phyloP scores from a whole-genome alignment of 2,888 invertebrate genomes.

The Bedellia somnulentella region DNA sequence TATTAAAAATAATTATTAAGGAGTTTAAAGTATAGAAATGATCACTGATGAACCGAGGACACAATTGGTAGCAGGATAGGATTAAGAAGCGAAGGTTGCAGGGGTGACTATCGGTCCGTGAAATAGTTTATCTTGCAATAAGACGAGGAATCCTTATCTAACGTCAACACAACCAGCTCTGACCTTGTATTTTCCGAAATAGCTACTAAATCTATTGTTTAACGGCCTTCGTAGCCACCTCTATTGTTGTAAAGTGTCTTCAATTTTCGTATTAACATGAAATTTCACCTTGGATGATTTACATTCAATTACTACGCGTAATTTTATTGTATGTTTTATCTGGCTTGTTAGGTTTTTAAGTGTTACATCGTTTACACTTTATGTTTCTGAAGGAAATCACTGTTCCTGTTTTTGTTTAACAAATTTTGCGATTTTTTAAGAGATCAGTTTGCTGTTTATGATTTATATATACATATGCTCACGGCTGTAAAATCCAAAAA shows the following conservation, averaged over 20 bases:
- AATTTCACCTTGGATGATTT: slow-evolving; percentile 44
- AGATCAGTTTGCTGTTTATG: too few relatives aligned
- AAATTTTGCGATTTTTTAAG: too few relatives aligned
- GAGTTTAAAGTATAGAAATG: too few relatives aligned
- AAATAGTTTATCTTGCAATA: slow-evolving; percentile 33
- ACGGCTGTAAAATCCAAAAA: too few relatives aligned
- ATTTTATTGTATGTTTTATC: slow-evolving; percentile 12
- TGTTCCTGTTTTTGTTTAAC: too few relatives aligned
- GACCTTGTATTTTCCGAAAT: slow-evolving; percentile 54
- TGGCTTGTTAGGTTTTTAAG: too few relatives aligned
- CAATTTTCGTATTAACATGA: slow-evolving; percentile 36
- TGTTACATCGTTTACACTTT: not conserved
- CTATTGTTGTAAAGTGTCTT: slow-evolving; percentile 29
- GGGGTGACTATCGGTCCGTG: slow-evolving; percentile 26
- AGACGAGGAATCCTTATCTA: slow-evolving; percentile 38
- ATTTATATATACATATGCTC: too few relatives aligned
- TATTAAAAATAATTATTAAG: too few relatives aligned
- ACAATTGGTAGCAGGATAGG: too few relatives aligned
- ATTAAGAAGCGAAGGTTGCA: too few relatives aligned
- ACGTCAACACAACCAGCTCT: slow-evolving; percentile 24
- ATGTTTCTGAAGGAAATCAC: too few relatives aligned
- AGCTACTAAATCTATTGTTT: slow-evolving; percentile 19
- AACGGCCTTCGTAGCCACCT: slow-evolving; percentile 8
- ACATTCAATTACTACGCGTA: slow-evolving; percentile 23
- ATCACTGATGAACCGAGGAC: too few relatives aligned